A percentile compares a stretch with the other conserved stretches of the same genome.
Evolutionary conservation across 2,888 invertebrate genomes (phyloP).

Genomic region (Acronicta psi): DNA sequence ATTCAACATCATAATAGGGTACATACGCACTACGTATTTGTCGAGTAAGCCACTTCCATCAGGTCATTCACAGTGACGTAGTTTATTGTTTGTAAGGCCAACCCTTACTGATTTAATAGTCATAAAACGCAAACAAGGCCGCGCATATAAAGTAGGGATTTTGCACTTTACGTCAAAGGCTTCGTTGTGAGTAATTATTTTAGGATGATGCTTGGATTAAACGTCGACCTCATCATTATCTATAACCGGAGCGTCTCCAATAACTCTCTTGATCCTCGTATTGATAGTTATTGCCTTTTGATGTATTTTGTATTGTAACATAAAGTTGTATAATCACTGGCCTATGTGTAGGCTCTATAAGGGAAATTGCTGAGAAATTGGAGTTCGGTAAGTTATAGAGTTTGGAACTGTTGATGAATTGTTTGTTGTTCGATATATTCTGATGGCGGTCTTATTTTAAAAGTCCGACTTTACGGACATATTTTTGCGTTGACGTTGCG

Average conservation of each 20-base stretch:
- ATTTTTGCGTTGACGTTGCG: no score
- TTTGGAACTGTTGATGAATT: conserved; percentile 20
- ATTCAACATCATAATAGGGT: conserved; percentile 13
- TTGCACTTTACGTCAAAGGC: conserved; percentile 44
- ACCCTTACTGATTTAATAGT: conserved; percentile 54
- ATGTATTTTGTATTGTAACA: conserved; percentile 39
- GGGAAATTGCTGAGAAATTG: conserved; percentile 41
- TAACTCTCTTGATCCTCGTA: conserved; percentile 34
- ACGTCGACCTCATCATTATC: conserved; percentile 19
- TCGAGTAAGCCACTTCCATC: conserved; percentile 6
- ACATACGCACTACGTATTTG: conserved; percentile 3
- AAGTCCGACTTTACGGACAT: no score
- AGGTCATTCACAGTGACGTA: conserved; percentile 17
- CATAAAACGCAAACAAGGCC: conserved; percentile 51
- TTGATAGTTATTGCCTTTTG: conserved; percentile 35
- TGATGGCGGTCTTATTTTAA: no score
- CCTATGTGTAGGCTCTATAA: conserved; percentile 25
- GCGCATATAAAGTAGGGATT: conserved; percentile 53
- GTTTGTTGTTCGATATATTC: conserved; percentile 2
- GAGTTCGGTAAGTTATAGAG: conserved; percentile 21
- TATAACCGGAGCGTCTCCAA: conserved; percentile 38
- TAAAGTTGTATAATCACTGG: conserved; percentile 37
- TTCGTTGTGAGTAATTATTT: conserved; percentile 47
- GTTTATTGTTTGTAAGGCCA: conserved; percentile 35
- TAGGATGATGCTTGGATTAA: conserved; percentile 41